Conservation (phyloP, 2,113 vertebrate species). For the Lepus europaeus region DNA sequence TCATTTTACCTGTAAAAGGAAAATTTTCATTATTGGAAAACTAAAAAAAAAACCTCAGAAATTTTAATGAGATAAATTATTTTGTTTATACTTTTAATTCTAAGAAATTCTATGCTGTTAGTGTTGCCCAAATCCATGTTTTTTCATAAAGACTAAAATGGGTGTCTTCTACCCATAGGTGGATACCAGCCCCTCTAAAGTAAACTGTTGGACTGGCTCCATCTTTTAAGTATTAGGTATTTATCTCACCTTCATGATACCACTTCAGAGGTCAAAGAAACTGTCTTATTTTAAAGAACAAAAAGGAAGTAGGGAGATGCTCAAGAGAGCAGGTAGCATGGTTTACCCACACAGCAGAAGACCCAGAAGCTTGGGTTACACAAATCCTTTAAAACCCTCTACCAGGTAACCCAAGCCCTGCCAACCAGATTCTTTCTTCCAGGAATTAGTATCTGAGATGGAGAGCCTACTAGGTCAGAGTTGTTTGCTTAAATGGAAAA, state of each 20-base stretch:
- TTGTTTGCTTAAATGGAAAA: slow-evolving; percentile 41
- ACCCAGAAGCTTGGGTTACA: neutral
- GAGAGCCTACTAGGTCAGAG: neutral
- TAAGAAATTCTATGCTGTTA: neutral
- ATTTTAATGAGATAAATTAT: slow-evolving; percentile 58
- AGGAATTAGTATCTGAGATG: neutral
- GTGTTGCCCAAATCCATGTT: neutral
- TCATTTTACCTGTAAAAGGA: slow-evolving; percentile 95
- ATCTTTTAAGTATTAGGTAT: neutral
- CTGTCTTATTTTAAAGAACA: slow-evolving; percentile 49
- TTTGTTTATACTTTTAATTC: slow-evolving; percentile 27
- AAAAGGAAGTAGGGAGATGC: neutral
- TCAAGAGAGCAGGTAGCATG: neutral
- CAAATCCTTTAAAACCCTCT: neutral
- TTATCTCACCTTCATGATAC: neutral
- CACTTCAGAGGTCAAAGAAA: neutral
- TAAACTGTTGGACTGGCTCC: neutral
- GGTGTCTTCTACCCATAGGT: slow-evolving; percentile 2
- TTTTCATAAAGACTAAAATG: slow-evolving; percentile 14
- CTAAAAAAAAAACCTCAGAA: neutral
- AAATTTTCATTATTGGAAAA: slow-evolving; percentile 65
- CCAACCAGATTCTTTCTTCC: neutral
- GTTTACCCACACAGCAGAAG: neutral
- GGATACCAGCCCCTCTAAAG: neutral
- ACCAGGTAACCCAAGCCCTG: neutral